Evolutionary conservation across 1,140 invertebrate species (phyloP).

Genomic region (Drosophila aff.): DNA sequence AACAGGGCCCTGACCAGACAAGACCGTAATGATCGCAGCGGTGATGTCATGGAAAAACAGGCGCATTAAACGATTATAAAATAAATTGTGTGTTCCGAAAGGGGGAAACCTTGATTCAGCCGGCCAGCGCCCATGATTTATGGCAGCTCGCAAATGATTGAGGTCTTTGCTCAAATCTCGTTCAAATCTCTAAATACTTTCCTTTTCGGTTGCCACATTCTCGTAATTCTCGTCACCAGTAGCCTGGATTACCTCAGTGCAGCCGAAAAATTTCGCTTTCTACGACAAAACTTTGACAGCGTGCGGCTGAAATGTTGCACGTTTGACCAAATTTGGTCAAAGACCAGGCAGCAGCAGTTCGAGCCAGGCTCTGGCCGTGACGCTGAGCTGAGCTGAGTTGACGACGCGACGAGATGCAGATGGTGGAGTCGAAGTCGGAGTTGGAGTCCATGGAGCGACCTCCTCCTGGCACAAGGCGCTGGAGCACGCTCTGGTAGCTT

Average conservation of each 20-base stretch:
- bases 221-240: slow-evolving; percentile 53
- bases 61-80: slow-evolving; percentile 48
- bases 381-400: slow-evolving; percentile 7
- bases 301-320: slow-evolving; percentile 80
- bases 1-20: slow-evolving; percentile 10
- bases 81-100: slow-evolving; percentile 27
- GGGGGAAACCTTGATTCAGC: slow-evolving; percentile 25
- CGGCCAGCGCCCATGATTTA: slow-evolving; percentile 25
- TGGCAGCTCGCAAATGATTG: slow-evolving; percentile 7
- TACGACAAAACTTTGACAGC: slow-evolving; percentile 78
- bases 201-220: slow-evolving; percentile 58
- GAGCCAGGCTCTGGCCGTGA: slow-evolving; percentile 38
- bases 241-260: slow-evolving; percentile 66
- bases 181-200: slow-evolving; percentile 46
- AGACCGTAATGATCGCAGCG: slow-evolving; percentile 39
- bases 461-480: slow-evolving; percentile 58
- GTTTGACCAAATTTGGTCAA: slow-evolving; percentile 80
- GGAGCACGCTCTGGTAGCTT: slow-evolving; percentile 78
- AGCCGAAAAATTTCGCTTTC: slow-evolving; percentile 73
- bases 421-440: slow-evolving; percentile 17
- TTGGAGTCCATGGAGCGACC: slow-evolving; percentile 45
- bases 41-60: slow-evolving; percentile 56
- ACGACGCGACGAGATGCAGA: slow-evolving; percentile 8
- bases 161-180: slow-evolving; percentile 13
- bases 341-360: slow-evolving; percentile 7